phyloP scores from a whole-genome alignment of 2,888 invertebrate species.

The Gastracanthus pulcherrimus region DNA sequence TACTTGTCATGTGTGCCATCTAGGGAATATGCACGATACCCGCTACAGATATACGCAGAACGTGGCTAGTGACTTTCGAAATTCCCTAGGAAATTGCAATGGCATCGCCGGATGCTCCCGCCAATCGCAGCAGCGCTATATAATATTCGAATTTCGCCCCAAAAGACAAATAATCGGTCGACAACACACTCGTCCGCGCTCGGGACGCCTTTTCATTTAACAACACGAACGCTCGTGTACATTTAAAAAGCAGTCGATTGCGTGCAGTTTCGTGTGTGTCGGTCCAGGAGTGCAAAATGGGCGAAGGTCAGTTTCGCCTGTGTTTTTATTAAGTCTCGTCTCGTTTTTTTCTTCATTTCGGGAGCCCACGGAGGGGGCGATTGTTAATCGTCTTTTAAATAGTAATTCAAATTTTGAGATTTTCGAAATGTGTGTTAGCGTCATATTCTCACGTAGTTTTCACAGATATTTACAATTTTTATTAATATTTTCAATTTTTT shows the following conservation, averaged over 20 bases:
- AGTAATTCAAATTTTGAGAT: no score
- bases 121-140: constrained; percentile 62
- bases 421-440: no score
- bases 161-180: constrained; percentile 65
- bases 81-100: constrained; percentile 13
- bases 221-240: background rate
- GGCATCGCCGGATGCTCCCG: background rate
- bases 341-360: no score
- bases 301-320: background rate
- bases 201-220: background rate
- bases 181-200: background rate
- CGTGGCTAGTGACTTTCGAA: background rate
- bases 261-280: constrained; percentile 12
- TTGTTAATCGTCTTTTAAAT: no score
- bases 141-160: constrained; percentile 65
- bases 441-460: no score
- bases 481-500: no score
- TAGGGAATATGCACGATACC: background rate
- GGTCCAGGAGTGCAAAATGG: constrained; percentile 15
- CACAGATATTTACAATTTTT: no score
- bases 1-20: background rate
- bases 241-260: constrained; percentile 5
- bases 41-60: background rate
- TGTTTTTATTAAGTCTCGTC: background rate
- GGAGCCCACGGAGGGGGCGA: no score